These are phyloP conservation scores for Sphaerophoria rueppellii DNA, from an alignment of 2,888 invertebrate species.

Conservation along the genomic window DNA sequence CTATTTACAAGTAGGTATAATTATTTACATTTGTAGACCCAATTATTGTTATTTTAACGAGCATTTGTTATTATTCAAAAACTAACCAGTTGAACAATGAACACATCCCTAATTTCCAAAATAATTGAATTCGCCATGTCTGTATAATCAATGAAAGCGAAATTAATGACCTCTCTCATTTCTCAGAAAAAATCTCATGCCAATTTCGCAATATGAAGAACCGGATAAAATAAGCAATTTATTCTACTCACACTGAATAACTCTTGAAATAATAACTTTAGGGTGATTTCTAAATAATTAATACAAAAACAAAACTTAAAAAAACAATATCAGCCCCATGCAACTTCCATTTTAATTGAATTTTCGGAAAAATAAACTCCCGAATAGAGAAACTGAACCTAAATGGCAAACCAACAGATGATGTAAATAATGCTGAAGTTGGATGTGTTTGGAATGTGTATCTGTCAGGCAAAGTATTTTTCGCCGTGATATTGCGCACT, in stretches of 20 bases:
- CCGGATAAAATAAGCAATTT: background rate
- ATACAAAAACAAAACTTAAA: constrained; percentile 3
- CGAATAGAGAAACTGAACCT: background rate
- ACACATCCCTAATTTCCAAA: too few species aligned
- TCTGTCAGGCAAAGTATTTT: background rate
- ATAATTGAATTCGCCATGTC: too few species aligned
- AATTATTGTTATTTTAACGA: too few species aligned
- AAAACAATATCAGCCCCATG: constrained; percentile 21
- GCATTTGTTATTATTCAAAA: too few species aligned
- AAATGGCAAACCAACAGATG: constrained; percentile 49
- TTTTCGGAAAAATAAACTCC: constrained; percentile 22
- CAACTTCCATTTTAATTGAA: constrained; percentile 29
- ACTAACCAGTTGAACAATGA: too few species aligned
- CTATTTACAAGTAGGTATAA: too few species aligned
- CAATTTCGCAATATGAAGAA: background rate
- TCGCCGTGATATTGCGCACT: constrained; percentile 2
- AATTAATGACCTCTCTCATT: too few species aligned
- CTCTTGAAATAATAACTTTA: background rate
- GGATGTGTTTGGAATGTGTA: background rate
- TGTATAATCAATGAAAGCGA: too few species aligned
- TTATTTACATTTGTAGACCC: too few species aligned
- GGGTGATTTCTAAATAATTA: background rate
- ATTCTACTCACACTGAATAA: background rate
- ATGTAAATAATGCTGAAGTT: constrained; percentile 71
- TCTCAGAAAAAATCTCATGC: too few species aligned